These are phyloP conservation scores for Drosophila prosaltans DNA, from an alignment of 1,140 invertebrate species.

Conservation along the genomic window DNA sequence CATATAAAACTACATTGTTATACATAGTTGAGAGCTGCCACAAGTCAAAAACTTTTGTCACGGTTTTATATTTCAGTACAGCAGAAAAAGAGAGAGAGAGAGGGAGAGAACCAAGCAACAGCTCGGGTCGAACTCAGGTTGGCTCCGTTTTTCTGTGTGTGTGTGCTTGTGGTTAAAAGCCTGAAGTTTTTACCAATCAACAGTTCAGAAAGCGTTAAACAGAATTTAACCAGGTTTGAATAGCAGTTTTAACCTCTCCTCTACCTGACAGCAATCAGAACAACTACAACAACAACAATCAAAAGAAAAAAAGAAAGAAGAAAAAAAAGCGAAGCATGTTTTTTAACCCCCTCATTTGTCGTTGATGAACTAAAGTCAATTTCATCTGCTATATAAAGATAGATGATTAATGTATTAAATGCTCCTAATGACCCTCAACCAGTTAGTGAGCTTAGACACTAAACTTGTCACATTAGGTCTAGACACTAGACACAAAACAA, in stretches of 20 bases:
- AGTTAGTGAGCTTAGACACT: slow-evolving; percentile 11
- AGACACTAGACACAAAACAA: slow-evolving; percentile 2
- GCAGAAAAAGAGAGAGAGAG: no score
- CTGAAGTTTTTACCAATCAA: slow-evolving; percentile 4
- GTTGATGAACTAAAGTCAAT: slow-evolving; percentile 13
- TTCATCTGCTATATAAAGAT: neutral
- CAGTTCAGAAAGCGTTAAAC: slow-evolving; percentile 10
- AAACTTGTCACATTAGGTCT: slow-evolving; percentile 20
- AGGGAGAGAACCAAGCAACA: no score
- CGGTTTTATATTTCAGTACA: neutral
- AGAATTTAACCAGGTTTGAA: slow-evolving; percentile 13
- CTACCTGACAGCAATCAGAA: neutral
- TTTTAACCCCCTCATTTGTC: slow-evolving; percentile 8
- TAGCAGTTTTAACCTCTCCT: slow-evolving; percentile 1
- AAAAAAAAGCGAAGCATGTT: neutral
- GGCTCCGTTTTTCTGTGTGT: no score
- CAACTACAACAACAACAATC: no score
- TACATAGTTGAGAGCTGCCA: neutral
- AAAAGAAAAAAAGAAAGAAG: neutral
- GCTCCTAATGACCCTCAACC: slow-evolving; percentile 19
- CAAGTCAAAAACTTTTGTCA: neutral
- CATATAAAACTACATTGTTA: neutral
- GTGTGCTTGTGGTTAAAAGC: no score
- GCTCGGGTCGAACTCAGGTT: no score
- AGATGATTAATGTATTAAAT: slow-evolving; percentile 16